Evolutionary conservation across 2,797 vertebrate genomes (phyloP), one percentile per base, ranked within the genome.

Genomic region (Coranthus polyacanthus): DNA sequence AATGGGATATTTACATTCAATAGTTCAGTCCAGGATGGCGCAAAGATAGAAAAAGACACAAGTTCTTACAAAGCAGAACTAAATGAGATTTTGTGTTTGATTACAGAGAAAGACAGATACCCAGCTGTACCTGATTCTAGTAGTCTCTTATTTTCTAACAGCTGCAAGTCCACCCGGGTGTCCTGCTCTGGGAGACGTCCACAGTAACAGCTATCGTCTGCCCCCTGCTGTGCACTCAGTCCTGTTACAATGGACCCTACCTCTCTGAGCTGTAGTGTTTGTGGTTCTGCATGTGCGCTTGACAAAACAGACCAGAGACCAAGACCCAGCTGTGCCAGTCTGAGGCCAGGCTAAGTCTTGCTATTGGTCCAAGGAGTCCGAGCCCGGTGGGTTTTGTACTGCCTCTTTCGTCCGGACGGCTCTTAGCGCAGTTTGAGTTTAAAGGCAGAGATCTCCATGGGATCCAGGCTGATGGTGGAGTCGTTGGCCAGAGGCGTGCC

Each of bases 401-500:
- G 76, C 53, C 62, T 72, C 26, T 67, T 51, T 55, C 15, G 16
- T 70, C 16, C 0, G 3, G 47, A 20, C 13, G 17, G 75, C 61
- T 76, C 74, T 92, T 97, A 99, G 86, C 92, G 95, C 75, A 99
- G 89, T 75, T 94, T 97, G 83, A 99, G 79, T 83, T 96, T 97
- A 82, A 96, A 98, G 44, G 97, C 89, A 29, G 96, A 94, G 0
- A 99, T 94, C 90, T 99, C 98, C 98, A 99, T 99, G 75, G 97
- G 96, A 51, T 96, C 95, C 85, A 99, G 68, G 59, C 26, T 94
- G 86, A 99, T 26, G 68, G 85, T 78, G 75, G 94, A 92, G 56
- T 93, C 94, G 77, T 95, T 95, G 88, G 95, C 94, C 46, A 96
- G 91, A 0, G 90, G 89, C 45, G 92, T 68, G 84, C 96, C 83